Base-by-base conservation (phyloP, 1,140 invertebrate species). In the Heliconius nattereri region DNA sequence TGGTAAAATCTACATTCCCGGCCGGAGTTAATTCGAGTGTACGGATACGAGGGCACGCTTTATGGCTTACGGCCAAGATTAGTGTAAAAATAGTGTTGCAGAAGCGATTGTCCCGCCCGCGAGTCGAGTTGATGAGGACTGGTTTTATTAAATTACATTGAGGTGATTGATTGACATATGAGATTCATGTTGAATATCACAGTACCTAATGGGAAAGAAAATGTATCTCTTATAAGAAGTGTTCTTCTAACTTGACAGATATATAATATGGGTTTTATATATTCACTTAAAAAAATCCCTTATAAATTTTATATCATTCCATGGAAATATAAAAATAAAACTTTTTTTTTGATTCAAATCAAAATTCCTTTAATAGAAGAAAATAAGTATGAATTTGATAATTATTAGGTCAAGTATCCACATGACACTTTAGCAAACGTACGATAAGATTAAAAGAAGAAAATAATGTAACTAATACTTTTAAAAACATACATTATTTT, bases 51-150 rank as follows among this genome's bases (percentile, higher is more conserved):
- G 88, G 86, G 88, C 89, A 87, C 85, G 84, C 82, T 84, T 85
- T 84, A 86, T 94, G 92, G 92, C 92, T 90, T 83, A 66, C 81
- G 79, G 90, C 92, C 92, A 94, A 92, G 83, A 88, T 84, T 86
- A 81, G 78, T 82, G 85, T 93, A 94, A 94, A 94, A 94, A 94
- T 94, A 94, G 92, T 90, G 81, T 87, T 89, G 89, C 85, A 87
- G 85, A 90, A 89, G 88, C 91, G 88, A 92, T 92, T 91, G 91
- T 91, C 86, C 86, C 89, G 86, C 81, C 81, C 82, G 71, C 88
- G 85, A 85, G 81, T 81, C 81, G 83, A 85, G 82, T 86, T 86
- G 86, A 90, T 86, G 88, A 86, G 86, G 87, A 86, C 83, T 79
- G 85, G 87, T 89, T 91, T 87, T 88, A 89, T 90, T 85, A 85